Percentiles rank a stretch among this genome's conserved stretches.
Evolutionary conservation across 2,113 vertebrate genomes (phyloP).

Genomic region (Isichthys henryi): DNA sequence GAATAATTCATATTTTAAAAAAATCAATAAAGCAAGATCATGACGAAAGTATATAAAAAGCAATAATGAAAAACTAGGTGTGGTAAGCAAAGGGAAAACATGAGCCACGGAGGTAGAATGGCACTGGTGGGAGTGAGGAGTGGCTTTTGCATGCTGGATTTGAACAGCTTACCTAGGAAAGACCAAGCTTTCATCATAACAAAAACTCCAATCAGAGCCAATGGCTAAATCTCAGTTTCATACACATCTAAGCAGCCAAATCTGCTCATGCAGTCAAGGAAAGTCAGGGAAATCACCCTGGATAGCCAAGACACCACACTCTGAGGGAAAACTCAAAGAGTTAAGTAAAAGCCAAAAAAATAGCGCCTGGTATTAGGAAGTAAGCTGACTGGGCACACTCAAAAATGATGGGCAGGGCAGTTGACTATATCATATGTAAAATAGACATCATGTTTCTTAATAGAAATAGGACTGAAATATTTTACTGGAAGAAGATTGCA

Average conservation of each 20-base stretch:
- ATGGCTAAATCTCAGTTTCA: not conserved
- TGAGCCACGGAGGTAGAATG: not conserved
- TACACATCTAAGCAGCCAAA: not conserved
- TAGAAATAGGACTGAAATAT: not conserved
- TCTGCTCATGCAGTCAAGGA: not conserved
- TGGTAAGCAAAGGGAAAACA: not conserved
- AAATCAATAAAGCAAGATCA: not conserved
- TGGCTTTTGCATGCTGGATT: not conserved
- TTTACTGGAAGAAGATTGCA: not conserved
- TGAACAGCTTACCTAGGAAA: not conserved
- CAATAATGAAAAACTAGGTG: not conserved
- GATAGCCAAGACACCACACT: not conserved
- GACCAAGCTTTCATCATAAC: not conserved
- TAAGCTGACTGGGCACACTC: not conserved
- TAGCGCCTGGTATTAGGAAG: not conserved
- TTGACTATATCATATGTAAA: slow-evolving; percentile 37
- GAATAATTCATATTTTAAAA: not conserved
- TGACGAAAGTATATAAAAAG: not conserved
- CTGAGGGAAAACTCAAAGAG: not conserved
- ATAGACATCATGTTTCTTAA: not conserved
- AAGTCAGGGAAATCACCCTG: not conserved
- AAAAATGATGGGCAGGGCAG: slow-evolving; percentile 52
- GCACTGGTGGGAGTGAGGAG: not conserved
- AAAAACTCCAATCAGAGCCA: not conserved
- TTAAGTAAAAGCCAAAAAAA: not conserved